Evolutionary conservation across 1,140 invertebrate species (phyloP), one percentile per base, ranked within the genome.

Genomic region (Ericerus pela): DNA sequence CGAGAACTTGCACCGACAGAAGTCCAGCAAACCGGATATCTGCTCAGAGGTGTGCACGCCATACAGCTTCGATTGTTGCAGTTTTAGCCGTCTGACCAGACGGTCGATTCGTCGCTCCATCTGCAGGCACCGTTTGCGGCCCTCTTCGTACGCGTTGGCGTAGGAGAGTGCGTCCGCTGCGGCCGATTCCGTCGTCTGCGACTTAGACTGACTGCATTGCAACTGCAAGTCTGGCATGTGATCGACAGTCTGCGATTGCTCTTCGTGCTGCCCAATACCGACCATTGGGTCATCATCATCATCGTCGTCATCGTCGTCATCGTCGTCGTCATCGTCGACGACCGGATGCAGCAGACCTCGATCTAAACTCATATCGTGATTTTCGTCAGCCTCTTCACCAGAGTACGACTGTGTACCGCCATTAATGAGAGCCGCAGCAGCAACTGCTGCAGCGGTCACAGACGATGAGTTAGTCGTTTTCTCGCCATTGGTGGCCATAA

Each of bases 41-140:
- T 93, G 84, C 56, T 84, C 80, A 52, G 79, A 79, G 24, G 80
- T 73, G 65, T 89, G 84, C 51, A 77, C 77, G 12, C 85, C 83
- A 59, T 88, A 72, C 16, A 79, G 70, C 51, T 77, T 72, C 0
- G 79, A 75, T 67, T 91, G 85, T 6, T 88, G 67, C 64, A 88
- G 86, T 1, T 81, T 70, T 31, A 90, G 68, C 41, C 88, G 72
- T 55, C 84, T 73, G 60, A 83, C 62, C 51, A 92, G 67, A 65
- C 82, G 81, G 3, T 84, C 79, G 54, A 78, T 75, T 60, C 79
- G 73, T 20, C 80, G 72, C 61, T 84, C 78, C 26, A 83, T 69
- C 37, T 79, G 71, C 55, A 74, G 72, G 62, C 88, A 82, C 52
- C 76, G 66, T 18, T 59, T 63, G 28, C 61, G 62, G 16, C 63